These are phyloP conservation scores for Gadus chalcogrammus DNA, from an alignment of 2,113 vertebrate genomes.

Conservation along the genomic window DNA sequence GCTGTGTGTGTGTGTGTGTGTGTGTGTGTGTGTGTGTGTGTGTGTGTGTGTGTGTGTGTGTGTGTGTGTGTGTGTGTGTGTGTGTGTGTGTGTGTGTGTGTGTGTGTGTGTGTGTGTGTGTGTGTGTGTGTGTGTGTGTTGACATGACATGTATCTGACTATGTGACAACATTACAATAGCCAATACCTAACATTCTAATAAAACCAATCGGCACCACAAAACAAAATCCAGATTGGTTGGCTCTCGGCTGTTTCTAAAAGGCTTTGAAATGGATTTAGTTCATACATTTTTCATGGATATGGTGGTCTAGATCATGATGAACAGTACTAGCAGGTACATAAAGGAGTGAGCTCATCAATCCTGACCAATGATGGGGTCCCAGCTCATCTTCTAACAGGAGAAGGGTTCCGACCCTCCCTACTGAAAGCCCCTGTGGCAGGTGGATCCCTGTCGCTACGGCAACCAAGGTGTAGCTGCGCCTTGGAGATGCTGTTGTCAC, in stretches of 20 bases:
- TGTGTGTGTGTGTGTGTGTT: slow-evolving; percentile 11
- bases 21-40: neutral
- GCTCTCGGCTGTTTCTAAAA: too few species aligned
- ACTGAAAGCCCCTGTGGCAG: slow-evolving; percentile 28
- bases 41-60: slow-evolving; percentile 17
- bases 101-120: slow-evolving; percentile 10
- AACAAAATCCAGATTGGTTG: too few species aligned
- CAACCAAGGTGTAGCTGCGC: slow-evolving; percentile 66
- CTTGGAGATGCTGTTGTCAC: slow-evolving; percentile 27
- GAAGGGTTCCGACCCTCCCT: slow-evolving; percentile 37
- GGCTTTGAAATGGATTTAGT: too few species aligned
- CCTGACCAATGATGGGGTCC: too few species aligned
- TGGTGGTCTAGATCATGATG: too few species aligned
- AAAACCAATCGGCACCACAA: too few species aligned
- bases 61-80: slow-evolving; percentile 10
- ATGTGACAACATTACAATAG: neutral
- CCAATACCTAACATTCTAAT: too few species aligned
- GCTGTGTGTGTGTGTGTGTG: neutral
- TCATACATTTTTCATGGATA: too few species aligned
- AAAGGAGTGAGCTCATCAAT: too few species aligned
- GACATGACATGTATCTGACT: neutral
- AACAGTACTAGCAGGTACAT: too few species aligned
- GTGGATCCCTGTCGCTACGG: slow-evolving; percentile 40
- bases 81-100: slow-evolving; percentile 17
- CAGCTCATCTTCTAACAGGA: slow-evolving; percentile 14